Percentiles rank a stretch among this genome's conserved stretches.
Conservation (phyloP, 2,113 vertebrate genomes). For the Hippolais icterina region DNA sequence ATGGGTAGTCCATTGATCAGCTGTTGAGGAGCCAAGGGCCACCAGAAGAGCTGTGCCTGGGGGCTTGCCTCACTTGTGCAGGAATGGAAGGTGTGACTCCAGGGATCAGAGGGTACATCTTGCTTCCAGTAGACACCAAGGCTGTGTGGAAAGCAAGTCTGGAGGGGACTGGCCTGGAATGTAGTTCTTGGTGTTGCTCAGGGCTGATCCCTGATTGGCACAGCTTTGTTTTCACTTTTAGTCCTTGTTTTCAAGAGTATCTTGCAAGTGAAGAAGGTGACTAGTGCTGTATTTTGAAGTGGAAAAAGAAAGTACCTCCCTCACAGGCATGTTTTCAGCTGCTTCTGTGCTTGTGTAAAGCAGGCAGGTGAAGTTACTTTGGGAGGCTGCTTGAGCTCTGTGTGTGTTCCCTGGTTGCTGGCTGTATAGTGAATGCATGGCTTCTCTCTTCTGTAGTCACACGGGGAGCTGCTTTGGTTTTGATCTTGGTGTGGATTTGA, state of each 20-base stretch:
- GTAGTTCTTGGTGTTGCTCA: neutral
- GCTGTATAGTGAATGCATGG: rapidly evolving
- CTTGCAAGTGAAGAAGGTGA: neutral
- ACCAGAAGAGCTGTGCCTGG: neutral
- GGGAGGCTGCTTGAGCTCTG: neutral
- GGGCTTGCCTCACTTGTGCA: neutral
- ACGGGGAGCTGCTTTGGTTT: neutral
- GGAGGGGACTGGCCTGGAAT: neutral
- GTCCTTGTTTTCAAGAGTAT: neutral
- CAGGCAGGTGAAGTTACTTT: neutral
- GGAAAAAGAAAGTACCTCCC: neutral
- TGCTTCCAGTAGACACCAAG: neutral
- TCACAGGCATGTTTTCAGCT: neutral
- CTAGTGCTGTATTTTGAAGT: neutral
- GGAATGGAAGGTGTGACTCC: neutral
- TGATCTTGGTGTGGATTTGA: neutral
- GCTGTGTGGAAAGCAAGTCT: neutral
- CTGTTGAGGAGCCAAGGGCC: neutral
- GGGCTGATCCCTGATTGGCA: neutral
- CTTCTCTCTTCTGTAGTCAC: neutral
- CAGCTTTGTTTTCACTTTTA: neutral
- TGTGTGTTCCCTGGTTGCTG: neutral
- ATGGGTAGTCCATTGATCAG: neutral
- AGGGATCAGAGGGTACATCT: neutral
- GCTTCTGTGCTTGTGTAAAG: neutral